phyloP scores from a whole-genome alignment of 2,113 vertebrate species.

The Arvicanthis niloticus region DNA sequence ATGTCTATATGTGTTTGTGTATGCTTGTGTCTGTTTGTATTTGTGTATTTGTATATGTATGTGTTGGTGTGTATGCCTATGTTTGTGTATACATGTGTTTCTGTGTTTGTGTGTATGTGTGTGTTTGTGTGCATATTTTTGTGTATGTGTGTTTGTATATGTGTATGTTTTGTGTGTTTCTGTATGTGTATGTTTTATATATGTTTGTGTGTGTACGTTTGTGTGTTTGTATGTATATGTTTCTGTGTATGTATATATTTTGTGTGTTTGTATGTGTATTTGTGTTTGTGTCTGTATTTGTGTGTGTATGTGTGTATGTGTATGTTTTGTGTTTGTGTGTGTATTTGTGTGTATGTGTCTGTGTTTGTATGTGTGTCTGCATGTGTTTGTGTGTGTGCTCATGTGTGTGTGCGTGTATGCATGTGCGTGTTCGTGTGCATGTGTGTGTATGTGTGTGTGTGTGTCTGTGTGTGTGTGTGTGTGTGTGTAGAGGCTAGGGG shows the following conservation, averaged over 20 bases:
- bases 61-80: neutral
- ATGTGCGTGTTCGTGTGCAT: neutral
- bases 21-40: neutral
- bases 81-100: neutral
- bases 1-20: neutral
- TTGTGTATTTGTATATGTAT: neutral
- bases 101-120: neutral
- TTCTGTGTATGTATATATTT: neutral
- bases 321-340: neutral
- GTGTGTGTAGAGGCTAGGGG: neutral
- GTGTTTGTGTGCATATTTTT: neutral
- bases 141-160: neutral
- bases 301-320: too few species aligned
- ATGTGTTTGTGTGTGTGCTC: too few species aligned
- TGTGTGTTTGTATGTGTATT: too few species aligned
- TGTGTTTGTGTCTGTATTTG: neutral
- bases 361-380: too few species aligned
- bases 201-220: neutral
- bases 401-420: too few species aligned
- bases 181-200: neutral
- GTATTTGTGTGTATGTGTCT: too few species aligned
- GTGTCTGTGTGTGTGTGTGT: neutral
- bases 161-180: too few species aligned
- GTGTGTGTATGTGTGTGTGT: neutral
- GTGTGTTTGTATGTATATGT: neutral